Conservation (phyloP, 2,113 vertebrate genomes). For the Apodemus sylvaticus region DNA sequence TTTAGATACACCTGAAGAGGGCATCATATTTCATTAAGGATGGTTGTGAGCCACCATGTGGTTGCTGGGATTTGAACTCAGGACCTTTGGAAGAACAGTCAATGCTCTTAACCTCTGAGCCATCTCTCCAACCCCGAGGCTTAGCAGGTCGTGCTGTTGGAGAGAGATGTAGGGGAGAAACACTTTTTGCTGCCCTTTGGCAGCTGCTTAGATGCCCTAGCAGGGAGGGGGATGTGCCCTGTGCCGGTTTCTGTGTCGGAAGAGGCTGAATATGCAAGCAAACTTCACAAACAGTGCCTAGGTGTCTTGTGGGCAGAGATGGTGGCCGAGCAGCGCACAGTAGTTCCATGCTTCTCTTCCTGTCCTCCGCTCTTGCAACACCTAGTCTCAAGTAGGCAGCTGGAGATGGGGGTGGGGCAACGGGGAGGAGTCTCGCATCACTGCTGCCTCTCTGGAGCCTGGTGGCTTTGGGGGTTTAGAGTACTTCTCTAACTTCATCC, state of each 20-base stretch:
- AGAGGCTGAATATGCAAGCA: neutral
- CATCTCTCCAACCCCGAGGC: neutral
- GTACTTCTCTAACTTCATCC: constrained; percentile 36
- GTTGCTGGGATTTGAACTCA: no score
- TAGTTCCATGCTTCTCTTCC: neutral
- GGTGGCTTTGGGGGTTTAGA: neutral
- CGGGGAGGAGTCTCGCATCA: neutral
- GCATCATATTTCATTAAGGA: no score
- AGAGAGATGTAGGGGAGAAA: neutral
- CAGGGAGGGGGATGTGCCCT: neutral
- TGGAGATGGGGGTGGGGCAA: neutral
- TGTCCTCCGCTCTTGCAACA: constrained; percentile 76
- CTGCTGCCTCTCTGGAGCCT: constrained; percentile 5
- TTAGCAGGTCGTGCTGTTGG: neutral
- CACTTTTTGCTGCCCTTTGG: constrained; percentile 26
- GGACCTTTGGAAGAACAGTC: no score
- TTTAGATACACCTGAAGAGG: no score
- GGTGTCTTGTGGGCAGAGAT: neutral
- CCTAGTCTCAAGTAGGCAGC: constrained; percentile 72
- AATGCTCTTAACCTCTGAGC: no score
- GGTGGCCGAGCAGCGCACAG: neutral
- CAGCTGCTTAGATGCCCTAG: neutral
- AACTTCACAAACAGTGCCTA: neutral
- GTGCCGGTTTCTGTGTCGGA: neutral
- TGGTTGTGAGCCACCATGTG: no score